Percentiles rank a stretch among this genome's conserved stretches.
These are phyloP conservation scores for Mustelus asterias DNA, from an alignment of 2,113 vertebrate genomes.

Conservation along the genomic window DNA sequence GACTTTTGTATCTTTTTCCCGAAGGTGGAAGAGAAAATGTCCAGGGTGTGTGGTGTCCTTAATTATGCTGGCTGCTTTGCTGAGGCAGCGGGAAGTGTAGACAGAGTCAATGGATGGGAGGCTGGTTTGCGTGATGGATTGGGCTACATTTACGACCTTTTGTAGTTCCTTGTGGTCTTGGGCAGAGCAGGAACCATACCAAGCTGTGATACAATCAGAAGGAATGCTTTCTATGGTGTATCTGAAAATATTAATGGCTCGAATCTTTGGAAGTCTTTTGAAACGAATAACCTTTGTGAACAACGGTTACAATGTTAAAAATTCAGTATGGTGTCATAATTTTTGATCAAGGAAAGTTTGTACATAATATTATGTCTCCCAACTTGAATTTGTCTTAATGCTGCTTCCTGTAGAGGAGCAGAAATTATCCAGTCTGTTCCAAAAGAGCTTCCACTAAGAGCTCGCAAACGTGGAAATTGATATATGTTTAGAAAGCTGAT, in stretches of 20 bases:
- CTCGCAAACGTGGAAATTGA: neutral
- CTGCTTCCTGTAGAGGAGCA: neutral
- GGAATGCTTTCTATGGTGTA: too few relatives aligned
- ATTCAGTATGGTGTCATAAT: neutral
- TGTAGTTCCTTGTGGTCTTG: too few relatives aligned
- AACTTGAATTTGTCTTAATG: neutral
- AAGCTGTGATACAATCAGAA: too few relatives aligned
- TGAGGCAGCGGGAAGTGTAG: too few relatives aligned
- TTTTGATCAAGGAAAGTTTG: neutral
- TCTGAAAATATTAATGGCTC: neutral
- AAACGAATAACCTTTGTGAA: neutral
- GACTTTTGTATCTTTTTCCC: too few relatives aligned
- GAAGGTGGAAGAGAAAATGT: too few relatives aligned
- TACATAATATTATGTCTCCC: neutral
- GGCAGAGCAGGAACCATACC: too few relatives aligned
- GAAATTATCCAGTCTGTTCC: neutral
- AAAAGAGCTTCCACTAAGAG: neutral
- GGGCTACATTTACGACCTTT: too few relatives aligned
- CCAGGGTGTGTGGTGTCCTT: too few relatives aligned
- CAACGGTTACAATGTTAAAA: neutral
- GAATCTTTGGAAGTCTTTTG: neutral
- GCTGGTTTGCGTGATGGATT: too few relatives aligned
- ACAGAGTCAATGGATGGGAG: too few relatives aligned
- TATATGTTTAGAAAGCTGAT: neutral
- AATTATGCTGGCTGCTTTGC: too few relatives aligned